Evolutionary conservation across 1,140 invertebrate genomes (phyloP), one percentile per base, ranked within the genome.

Genomic region (Tenebrio molitor): DNA sequence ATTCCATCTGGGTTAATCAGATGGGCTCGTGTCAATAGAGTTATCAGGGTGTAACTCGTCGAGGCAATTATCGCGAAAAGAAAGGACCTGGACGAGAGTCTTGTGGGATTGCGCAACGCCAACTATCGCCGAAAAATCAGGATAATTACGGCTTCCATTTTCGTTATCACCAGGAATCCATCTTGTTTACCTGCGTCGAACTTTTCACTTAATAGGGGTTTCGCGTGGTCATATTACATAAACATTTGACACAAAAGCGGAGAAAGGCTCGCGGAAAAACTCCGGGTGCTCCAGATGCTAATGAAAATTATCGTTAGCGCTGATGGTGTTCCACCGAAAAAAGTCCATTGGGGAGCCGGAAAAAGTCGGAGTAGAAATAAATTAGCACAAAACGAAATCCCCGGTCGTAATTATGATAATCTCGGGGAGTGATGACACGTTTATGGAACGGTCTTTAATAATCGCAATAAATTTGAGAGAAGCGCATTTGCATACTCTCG

Each of bases 151-250:
- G n/a, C n/a, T n/a, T n/a, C n/a, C n/a, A n/a, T n/a, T n/a, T n/a
- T n/a, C n/a, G n/a, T n/a, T n/a, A n/a, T n/a, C n/a, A n/a, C n/a
- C n/a, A n/a, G n/a, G n/a, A n/a, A n/a, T n/a, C n/a, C n/a, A n/a
- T 33, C 29, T 33, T 33, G 4, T 33, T 33, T 33, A n/a, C n/a
- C n/a, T n/a, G n/a, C 29, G 4, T 0, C 29, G n/a, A 50, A 17
- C 44, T 50, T 50, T 50, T 50, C 44, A 19, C 19, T 50, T 50
- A 50, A 50, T 50, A 50, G 6, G 0, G 19, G 7, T 19, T 21
- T 50, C 44, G 44, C 44, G 44, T 50, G 44, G 44, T 50, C 44
- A 50, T 14, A 50, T 50, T 50, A 50, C 44, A 50, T 50, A 50
- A 50, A 50, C 7, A n/a, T 10, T 33, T 33, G 29, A 4, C 4